Conservation (phyloP, 1,140 invertebrate species). For the Caligus rogercresseyi region DNA sequence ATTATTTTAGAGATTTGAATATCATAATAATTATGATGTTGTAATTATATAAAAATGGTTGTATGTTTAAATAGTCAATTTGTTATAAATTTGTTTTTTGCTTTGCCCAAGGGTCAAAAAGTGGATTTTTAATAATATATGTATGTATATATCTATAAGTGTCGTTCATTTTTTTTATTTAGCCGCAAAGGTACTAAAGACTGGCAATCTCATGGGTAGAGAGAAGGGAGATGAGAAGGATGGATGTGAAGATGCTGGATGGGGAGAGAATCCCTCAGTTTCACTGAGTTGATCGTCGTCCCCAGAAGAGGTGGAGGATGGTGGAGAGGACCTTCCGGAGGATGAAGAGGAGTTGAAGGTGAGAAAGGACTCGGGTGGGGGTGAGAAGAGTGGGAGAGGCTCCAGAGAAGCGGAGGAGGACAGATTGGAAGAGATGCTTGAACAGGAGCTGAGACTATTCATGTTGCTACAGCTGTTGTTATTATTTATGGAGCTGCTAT, state of each 20-base stretch:
- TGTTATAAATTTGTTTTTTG: neutral
- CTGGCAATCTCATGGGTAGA: neutral
- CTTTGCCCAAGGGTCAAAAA: neutral
- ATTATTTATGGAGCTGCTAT: neutral
- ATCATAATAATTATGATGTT: neutral
- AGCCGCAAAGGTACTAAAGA: neutral
- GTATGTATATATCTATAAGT: neutral
- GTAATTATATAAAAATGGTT: neutral
- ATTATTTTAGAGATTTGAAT: neutral
- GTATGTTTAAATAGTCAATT: neutral
- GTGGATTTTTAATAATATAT: neutral
- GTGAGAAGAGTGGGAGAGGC: neutral
- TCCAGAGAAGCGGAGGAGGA: neutral
- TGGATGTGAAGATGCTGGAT: neutral
- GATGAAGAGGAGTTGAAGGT: slow-evolving; percentile 26
- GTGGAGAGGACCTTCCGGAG: slow-evolving; percentile 25
- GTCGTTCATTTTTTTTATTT: neutral
- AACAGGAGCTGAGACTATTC: neutral
- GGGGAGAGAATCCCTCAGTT: neutral
- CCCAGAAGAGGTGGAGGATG: slow-evolving; percentile 6
- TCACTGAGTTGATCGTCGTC: neutral
- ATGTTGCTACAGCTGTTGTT: neutral
- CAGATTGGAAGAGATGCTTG: neutral
- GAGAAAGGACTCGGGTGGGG: too few species aligned
- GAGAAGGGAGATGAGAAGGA: neutral